Base-by-base conservation (phyloP, 2,888 invertebrate species). In the Ptychoptera contaminata region DNA sequence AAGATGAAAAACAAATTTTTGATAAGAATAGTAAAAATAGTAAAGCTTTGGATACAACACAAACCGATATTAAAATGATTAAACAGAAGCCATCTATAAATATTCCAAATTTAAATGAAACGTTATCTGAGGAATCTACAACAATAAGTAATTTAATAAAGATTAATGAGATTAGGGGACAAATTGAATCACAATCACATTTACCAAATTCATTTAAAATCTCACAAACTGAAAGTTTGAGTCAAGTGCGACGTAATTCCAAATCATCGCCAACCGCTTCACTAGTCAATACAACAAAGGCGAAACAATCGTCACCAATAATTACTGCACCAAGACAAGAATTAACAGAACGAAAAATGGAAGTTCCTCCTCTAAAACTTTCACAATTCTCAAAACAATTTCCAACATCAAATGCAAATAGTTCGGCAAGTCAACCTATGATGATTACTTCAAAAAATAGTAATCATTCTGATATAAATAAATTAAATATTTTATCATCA, bases 91-190 rank as follows among this genome's bases (percentile, higher is more conserved):
- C 39, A 7, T 38, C 44, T 5, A 48, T 51, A 1, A 55, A 52
- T 29, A 47, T 56, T 38, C 50, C 54, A 8, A 55, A 50, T 0
- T 43, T 59, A 2, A 59, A 58, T 38, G 53, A 56, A 16, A 51
- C 56, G 0, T 42, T 57, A 11, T 54, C 54, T n/a, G 58, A 60
- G 36, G 59, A 57, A 43, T 52, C 57, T 2, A 51, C 54, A 7
- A 59, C 55, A 47, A 59, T 58, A 1, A 56, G 47, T 16, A 57
- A 51, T 42, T 35, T 56, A 2, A 57, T 58, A 46, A 48, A 44
- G 16, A 40, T 37, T 11, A 45, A 41, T 34, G 43, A 40, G 36
- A 8, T 43, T 39, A 32, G 10, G 7, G 15, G 11, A 6, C 23
- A 14, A 23, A 12, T 29, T 23, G 15, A 15, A 30, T 10, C 29